These are phyloP conservation scores for Hyalella azteca DNA, from an alignment of 2,888 invertebrate species.

Conservation along the genomic window DNA sequence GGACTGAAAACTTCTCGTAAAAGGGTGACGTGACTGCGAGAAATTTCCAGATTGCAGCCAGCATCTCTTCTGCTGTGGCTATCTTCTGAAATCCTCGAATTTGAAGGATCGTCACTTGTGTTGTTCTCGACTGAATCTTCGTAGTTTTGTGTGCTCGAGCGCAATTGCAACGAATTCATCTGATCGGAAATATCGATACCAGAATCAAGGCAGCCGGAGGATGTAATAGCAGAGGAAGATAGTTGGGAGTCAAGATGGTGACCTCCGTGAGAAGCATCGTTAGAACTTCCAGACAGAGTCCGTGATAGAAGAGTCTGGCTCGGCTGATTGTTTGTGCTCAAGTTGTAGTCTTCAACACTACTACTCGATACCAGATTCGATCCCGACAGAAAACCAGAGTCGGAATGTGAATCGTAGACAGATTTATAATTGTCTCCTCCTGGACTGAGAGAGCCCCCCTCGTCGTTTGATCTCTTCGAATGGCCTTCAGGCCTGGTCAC, in stretches of 20 bases:
- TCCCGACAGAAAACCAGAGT: conserved; percentile 56
- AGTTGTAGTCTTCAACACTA: conserved; percentile 47
- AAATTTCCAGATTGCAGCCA: conserved; percentile 39
- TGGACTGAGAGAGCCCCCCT: conserved; percentile 4
- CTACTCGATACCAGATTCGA: conserved; percentile 50
- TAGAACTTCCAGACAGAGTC: background rate
- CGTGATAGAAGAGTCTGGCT: background rate
- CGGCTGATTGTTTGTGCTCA: background rate
- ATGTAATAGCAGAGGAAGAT: conserved; percentile 10
- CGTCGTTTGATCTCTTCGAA: background rate
- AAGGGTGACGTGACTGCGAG: conserved; percentile 48
- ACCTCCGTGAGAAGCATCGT: background rate
- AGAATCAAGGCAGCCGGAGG: conserved; percentile 46
- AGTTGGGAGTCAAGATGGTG: background rate
- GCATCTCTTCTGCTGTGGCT: background rate
- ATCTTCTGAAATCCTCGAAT: background rate
- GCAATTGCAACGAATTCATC: conserved; percentile 45
- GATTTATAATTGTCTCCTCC: conserved; percentile 36
- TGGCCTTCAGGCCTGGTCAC: conserved; percentile 33
- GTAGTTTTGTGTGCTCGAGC: conserved; percentile 6
- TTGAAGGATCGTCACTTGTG: background rate
- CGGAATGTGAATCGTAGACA: conserved; percentile 52
- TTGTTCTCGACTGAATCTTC: background rate
- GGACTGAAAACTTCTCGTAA: conserved; percentile 57
- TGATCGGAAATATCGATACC: conserved; percentile 56